Evolutionary conservation across 2,797 vertebrate genomes (phyloP).

Genomic region (Malacoctenus gilli): DNA sequence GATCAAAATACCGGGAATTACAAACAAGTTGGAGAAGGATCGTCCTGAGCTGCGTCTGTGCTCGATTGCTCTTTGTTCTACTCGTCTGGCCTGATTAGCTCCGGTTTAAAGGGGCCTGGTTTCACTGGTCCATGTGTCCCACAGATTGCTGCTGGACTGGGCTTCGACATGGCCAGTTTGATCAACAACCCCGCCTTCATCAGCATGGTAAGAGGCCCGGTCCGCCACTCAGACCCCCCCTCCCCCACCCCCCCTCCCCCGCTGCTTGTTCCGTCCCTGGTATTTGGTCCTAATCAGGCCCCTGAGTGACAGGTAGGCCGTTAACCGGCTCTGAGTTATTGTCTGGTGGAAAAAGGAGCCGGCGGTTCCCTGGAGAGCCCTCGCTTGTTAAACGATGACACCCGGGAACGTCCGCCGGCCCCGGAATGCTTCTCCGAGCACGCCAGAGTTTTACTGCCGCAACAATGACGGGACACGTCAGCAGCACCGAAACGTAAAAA

Average conservation of each 20-base stretch:
- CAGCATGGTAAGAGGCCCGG: constrained; percentile 89
- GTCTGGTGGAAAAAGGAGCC: constrained; percentile 15
- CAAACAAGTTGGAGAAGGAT: no score
- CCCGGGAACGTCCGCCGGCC: constrained; percentile 19
- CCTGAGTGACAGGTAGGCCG: constrained; percentile 24
- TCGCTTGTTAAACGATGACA: constrained; percentile 36
- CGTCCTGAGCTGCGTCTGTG: no score
- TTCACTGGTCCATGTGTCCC: constrained; percentile 34
- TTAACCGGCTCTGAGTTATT: constrained; percentile 35
- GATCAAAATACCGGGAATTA: no score
- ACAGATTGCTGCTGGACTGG: constrained; percentile 91
- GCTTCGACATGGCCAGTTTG: constrained; percentile 98
- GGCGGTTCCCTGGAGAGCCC: neutral
- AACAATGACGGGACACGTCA: constrained; percentile 15
- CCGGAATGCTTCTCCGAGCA: constrained; percentile 25
- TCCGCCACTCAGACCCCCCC: constrained; percentile 5
- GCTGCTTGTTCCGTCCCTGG: constrained; percentile 7
- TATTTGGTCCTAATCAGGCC: constrained; percentile 32
- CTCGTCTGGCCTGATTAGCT: no score
- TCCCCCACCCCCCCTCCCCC: neutral
- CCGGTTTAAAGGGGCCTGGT: no score
- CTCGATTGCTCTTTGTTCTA: no score
- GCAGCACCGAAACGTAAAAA: no score
- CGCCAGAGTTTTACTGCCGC: constrained; percentile 29
- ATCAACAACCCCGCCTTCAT: constrained; percentile 99